phyloP scores from a whole-genome alignment of 2,888 invertebrate genomes.

The Heliothis peltigera region DNA sequence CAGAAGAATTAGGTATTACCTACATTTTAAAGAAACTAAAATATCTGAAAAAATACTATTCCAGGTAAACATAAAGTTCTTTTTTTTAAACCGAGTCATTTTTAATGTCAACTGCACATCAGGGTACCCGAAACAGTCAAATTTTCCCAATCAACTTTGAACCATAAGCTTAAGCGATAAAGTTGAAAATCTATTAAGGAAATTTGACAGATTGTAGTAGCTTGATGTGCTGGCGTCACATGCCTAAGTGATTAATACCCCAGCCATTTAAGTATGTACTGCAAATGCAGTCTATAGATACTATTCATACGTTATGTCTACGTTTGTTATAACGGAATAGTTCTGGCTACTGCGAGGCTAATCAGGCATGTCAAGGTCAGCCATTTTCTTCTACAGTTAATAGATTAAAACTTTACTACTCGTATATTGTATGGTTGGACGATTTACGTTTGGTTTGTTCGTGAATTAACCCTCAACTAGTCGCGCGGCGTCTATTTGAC shows the following conservation, averaged over 20 bases:
- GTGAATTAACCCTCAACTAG: not conserved
- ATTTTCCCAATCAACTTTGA: too few relatives aligned
- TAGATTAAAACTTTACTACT: slow-evolving; percentile 44
- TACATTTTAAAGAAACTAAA: too few relatives aligned
- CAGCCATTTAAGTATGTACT: not conserved
- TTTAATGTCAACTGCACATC: not conserved
- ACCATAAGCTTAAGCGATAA: too few relatives aligned
- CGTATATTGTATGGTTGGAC: not conserved
- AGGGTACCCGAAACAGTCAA: too few relatives aligned
- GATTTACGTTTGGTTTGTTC: not conserved
- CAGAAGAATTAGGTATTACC: too few relatives aligned
- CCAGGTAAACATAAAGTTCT: not conserved
- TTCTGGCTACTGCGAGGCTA: slow-evolving; percentile 47
- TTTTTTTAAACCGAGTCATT: not conserved
- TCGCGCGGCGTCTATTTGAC: too few relatives aligned
- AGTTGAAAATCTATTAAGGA: too few relatives aligned
- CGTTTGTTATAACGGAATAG: slow-evolving; percentile 31
- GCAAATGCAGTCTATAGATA: not conserved
- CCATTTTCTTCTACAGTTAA: slow-evolving; percentile 54
- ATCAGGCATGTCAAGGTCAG: slow-evolving; percentile 67
- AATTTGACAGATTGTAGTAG: too few relatives aligned
- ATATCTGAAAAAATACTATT: too few relatives aligned
- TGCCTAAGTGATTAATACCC: too few relatives aligned
- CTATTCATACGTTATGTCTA: slow-evolving; percentile 15
- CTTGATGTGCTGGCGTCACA: too few relatives aligned